Evolutionary conservation across 2,888 invertebrate genomes (phyloP), one percentile per base, ranked within the genome.

Genomic region (Drosophila picticornis): DNA sequence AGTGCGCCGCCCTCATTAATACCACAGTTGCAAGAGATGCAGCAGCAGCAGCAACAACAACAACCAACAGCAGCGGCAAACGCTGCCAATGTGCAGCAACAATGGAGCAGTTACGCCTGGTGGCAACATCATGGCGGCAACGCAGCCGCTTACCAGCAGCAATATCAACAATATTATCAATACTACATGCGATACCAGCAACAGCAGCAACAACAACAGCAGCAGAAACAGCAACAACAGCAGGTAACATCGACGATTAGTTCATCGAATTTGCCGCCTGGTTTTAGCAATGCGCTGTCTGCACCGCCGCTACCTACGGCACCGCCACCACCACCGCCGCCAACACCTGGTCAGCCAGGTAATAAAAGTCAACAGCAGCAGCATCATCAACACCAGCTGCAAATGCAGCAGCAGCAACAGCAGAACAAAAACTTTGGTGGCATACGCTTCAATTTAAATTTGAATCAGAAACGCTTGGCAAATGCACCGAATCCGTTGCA

Each of bases 301-400:
- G 91, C 94, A 72, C 92, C 94, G 74, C 94, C 95, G n/a, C 95
- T 95, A 72, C 95, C 95, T 22, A 94, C 95, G 40, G 94, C 94
- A 60, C 95, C 95, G 57, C 94, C 95, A 27, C 90, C 91, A 52
- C 93, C 93, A 58, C 76, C 80, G 6, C 84, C 84, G 4, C 93
- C 94, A 38, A 93, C 94, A 51, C 91, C 93, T 32, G 87, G 83
- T 55, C 84, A 75, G 57, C 40, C 75, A 34, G 75, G 80, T 65
- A 75, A 60, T 31, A 80, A 80, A 53, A 75, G 64, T 53, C 77
- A 75, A 40, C 64, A 61, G 10, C 68, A 59, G 10, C 75, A 59
- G 7, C 75, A 70, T 36, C 68, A 77, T 10, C 67, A 78, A 10
- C 61, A 74, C 16, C 72, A 76, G 10, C 78, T 80, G 22, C 87